These are phyloP conservation scores for Synanthedon formicaeformis DNA, from an alignment of 2,888 invertebrate genomes.

Conservation along the genomic window DNA sequence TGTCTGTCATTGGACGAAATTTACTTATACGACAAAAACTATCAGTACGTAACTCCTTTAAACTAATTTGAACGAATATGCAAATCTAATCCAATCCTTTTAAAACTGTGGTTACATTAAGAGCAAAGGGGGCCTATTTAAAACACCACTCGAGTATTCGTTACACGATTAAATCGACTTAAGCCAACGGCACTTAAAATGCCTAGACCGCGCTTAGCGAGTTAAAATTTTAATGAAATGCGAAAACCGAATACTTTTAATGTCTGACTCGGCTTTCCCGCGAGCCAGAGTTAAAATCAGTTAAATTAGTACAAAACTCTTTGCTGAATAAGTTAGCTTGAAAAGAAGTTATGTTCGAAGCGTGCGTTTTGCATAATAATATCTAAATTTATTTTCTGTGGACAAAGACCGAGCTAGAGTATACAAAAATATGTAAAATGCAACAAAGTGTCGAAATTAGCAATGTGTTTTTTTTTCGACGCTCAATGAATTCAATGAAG, in stretches of 20 bases:
- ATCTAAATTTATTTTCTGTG: too few species aligned
- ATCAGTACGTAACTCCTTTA: too few species aligned
- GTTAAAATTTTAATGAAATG: conserved; percentile 49
- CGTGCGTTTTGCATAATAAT: neutral
- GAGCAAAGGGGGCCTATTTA: conserved; percentile 15
- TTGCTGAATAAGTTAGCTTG: conserved; percentile 3
- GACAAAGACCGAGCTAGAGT: too few species aligned
- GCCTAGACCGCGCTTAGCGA: conserved; percentile 38
- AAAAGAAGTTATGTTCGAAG: neutral
- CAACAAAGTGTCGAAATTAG: too few species aligned
- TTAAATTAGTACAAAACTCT: conserved; percentile 17
- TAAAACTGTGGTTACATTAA: conserved; percentile 18
- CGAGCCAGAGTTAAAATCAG: conserved; percentile 22
- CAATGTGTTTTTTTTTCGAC: too few species aligned
- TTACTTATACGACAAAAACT: too few species aligned
- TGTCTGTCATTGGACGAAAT: too few species aligned
- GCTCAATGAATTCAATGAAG: too few species aligned
- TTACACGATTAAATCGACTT: conserved; percentile 43
- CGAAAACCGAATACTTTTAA: conserved; percentile 46
- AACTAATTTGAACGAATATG: too few species aligned
- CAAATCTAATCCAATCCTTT: neutral
- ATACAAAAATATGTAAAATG: too few species aligned
- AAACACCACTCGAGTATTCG: conserved; percentile 35
- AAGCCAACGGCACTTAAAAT: conserved; percentile 32
- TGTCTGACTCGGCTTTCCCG: conserved; percentile 24